Percentiles rank a stretch among this genome's conserved stretches.
Conservation (phyloP, 2,113 vertebrate species). For the Pampusana beccarii region DNA sequence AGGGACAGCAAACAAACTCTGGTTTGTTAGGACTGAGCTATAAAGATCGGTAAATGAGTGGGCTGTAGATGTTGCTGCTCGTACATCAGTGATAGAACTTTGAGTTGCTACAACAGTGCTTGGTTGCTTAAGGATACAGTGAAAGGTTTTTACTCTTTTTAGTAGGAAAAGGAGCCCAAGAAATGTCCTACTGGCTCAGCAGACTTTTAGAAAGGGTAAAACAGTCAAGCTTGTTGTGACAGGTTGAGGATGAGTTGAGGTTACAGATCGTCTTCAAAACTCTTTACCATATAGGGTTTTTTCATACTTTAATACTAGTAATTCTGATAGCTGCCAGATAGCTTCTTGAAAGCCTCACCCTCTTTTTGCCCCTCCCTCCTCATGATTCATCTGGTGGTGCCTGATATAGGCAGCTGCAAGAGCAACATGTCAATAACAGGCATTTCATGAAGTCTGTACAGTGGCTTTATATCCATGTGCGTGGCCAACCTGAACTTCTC, state of each 20-base stretch:
- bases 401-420: background rate
- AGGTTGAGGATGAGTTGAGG: background rate
- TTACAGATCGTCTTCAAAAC: background rate
- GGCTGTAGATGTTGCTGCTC: background rate
- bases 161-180: background rate
- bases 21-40: background rate
- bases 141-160: background rate
- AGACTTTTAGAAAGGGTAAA: background rate
- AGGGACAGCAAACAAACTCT: background rate
- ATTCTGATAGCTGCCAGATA: slow-evolving; percentile 10
- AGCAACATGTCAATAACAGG: background rate
- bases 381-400: background rate
- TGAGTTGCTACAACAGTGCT: background rate
- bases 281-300: background rate
- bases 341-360: background rate
- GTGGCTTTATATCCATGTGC: background rate
- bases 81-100: background rate
- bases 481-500: background rate
- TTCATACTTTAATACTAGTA: background rate
- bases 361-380: background rate
- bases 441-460: background rate
- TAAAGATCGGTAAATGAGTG: background rate
- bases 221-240: background rate
- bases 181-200: background rate
- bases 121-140: background rate